A percentile compares a stretch with the other conserved stretches of the same genome.
Evolutionary conservation across 23 tunicate species (phyloP).

Genomic region (Trididemnum clinides): DNA sequence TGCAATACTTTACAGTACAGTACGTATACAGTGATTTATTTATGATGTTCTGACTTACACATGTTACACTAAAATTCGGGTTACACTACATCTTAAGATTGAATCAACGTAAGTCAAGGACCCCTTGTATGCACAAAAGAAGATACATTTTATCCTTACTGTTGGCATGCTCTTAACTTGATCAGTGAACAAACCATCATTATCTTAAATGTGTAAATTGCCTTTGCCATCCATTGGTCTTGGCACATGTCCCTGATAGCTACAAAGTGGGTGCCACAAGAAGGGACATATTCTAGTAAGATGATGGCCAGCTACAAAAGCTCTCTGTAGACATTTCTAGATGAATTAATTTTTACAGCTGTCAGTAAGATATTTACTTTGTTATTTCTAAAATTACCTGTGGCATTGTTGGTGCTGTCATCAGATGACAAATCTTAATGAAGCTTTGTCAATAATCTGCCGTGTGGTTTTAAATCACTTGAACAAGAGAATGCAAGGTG

Average conservation of each 20-base stretch:
- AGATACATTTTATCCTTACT: neutral
- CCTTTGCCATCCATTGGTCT: constrained; percentile 24
- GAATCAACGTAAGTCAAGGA: too few species aligned
- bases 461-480: constrained; percentile 4
- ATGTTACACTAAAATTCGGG: too few species aligned
- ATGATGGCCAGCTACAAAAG: neutral
- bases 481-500: constrained; percentile 2
- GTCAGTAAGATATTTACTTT: neutral
- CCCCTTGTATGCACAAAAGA: too few species aligned
- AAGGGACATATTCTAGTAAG: neutral
- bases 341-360: neutral
- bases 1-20: too few species aligned
- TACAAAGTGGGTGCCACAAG: constrained; percentile 11
- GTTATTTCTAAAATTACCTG: neutral
- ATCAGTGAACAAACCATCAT: neutral
- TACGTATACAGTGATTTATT: too few species aligned
- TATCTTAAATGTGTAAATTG: constrained; percentile 1
- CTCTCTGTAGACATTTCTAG: constrained; percentile 6
- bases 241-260: constrained; percentile 15
- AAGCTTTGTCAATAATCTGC: constrained; percentile 5
- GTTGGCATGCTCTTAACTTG: neutral
- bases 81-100: too few species aligned
- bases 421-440: constrained; percentile 16
- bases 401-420: neutral
- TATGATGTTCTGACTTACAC: too few species aligned